Evolutionary conservation across 2,113 vertebrate species (phyloP), one percentile per base, ranked within the genome.

Genomic region (Channa argus): DNA sequence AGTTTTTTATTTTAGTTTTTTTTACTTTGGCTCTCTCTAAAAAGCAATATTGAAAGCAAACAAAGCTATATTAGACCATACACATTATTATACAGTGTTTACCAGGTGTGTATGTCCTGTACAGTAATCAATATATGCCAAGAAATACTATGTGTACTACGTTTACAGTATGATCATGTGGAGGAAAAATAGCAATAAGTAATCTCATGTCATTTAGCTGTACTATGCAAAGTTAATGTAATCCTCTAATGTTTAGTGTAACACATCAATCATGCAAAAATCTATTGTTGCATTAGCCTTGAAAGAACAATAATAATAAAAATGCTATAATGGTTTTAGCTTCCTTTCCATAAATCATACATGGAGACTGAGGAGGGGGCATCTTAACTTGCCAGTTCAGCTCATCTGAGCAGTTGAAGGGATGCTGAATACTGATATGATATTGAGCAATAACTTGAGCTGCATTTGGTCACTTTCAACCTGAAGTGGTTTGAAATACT

Each of bases 221-320:
- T 93, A 93, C 91, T 94, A 93, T 93, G 91, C 93, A 93, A 94
- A 94, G 92, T 94, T 94, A 94, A 95, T 94, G 93, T 92, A 95
- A 94, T 94, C 93, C 88, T 87, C 92, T 95, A 94, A 94, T 94
- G 94, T 95, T 94, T 94, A 93, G 91, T 94, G 91, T 93, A 91
- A 93, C 86, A 15, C 93, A 94, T 95, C 94, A 94, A 94, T 95
- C 93, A 94, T 93, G 92, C 91, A 94, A 94, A 94, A 95, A 94
- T 95, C 93, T 94, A 94, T 95, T 94, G 94, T 94, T 94, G 93
- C 94, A 95, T 94, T 95, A 95, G 93, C 94, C 93, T 92, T 94
- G 93, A 94, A 95, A 94, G 91, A 94, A 94, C 92, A 94, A 94
- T 95, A 94, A 95, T 95, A 95, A 95, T 95, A 95, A 94, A 94